Base-by-base conservation (phyloP, 1,140 invertebrate genomes). In the Colletes gigas region DNA sequence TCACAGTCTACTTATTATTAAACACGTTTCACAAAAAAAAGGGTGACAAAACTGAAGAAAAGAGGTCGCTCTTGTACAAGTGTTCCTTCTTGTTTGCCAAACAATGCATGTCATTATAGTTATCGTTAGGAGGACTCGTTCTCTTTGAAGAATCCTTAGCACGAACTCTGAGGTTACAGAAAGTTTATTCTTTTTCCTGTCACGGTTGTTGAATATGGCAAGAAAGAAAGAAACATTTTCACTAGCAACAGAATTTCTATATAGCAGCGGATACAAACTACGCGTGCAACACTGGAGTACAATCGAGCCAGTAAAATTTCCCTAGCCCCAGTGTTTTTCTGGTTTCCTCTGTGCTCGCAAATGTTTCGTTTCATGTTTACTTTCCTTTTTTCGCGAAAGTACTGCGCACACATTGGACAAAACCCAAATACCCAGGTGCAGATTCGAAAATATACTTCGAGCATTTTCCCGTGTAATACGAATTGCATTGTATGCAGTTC, bases 331-430 rank as follows among this genome's bases (percentile, higher is more conserved):
- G 15, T 55, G 54, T 14, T 59, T 59, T 9, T 19, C 44, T 47
- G 57, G 57, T 62, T 15, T 39, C 30, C 21, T 12, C 30, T 39
- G 54, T 55, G 17, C 50, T 4, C 4, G 15, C 54, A 30, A 7
- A 39, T 3, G 15, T 0, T 8, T 55, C 15, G 21, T 15, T 30
- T 69, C 4, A 52, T 5, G 30, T 52, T 19, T 59, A 5, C 70
- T 60, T 67, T 55, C 21, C n/a, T 5, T 14, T 19, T 83, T 81
- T 44, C 77, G 47, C 55, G 62, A 17, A 65, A 73, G 62, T 60
- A 41, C 14, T n/a, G 3, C 9, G 19, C 12, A 12, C 3, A 47
- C 41, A 60, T 62, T 47, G 70, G 19, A 1, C 17, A 14, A 72
- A 72, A 55, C 47, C 60, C 6, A 50, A 47, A 69, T 47, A 44